Conservation (phyloP, 2,888 invertebrate genomes). For the Meganola albula region DNA sequence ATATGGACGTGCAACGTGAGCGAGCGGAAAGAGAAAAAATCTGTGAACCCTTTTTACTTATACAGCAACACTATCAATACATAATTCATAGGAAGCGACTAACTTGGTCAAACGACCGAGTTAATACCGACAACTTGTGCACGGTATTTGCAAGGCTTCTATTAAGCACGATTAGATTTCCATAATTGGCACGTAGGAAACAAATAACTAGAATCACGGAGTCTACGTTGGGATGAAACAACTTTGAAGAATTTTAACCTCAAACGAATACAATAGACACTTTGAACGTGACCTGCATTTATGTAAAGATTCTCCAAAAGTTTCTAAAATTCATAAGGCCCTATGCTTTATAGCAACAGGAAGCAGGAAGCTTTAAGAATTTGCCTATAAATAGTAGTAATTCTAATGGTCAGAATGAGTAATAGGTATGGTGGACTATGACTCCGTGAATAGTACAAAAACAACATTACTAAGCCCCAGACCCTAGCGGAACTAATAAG, state of each 20-base stretch:
- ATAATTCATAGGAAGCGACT: conserved; percentile 48
- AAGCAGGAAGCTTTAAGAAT: conserved; percentile 37
- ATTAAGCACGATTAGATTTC: conserved; percentile 38
- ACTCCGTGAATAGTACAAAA: conserved; percentile 36
- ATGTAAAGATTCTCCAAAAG: conserved; percentile 20
- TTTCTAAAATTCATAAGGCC: conserved; percentile 26
- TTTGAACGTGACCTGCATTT: conserved; percentile 34
- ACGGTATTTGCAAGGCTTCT: conserved; percentile 43
- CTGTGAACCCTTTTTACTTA: conserved; percentile 35
- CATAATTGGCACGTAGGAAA: conserved; percentile 53
- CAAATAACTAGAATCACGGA: conserved; percentile 30
- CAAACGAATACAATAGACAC: conserved; percentile 20
- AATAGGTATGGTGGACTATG: conserved; percentile 14
- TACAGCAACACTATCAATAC: conserved; percentile 38
- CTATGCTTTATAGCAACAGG: conserved; percentile 27
- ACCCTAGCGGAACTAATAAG: conserved; percentile 64
- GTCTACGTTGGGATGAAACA: conserved; percentile 16
- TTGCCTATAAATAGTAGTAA: conserved; percentile 23
- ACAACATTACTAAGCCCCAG: conserved; percentile 45
- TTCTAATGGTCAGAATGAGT: conserved; percentile 21
- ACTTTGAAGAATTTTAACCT: conserved; percentile 14
- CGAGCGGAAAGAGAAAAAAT: conserved; percentile 39
- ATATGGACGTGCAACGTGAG: conserved; percentile 43
- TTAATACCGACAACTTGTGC: conserved; percentile 41
- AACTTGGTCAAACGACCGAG: conserved; percentile 48